A percentile compares a stretch with the other conserved stretches of the same genome.
Evolutionary conservation across 2,888 invertebrate species (phyloP).

Genomic region (Onthophagus sagittarius): DNA sequence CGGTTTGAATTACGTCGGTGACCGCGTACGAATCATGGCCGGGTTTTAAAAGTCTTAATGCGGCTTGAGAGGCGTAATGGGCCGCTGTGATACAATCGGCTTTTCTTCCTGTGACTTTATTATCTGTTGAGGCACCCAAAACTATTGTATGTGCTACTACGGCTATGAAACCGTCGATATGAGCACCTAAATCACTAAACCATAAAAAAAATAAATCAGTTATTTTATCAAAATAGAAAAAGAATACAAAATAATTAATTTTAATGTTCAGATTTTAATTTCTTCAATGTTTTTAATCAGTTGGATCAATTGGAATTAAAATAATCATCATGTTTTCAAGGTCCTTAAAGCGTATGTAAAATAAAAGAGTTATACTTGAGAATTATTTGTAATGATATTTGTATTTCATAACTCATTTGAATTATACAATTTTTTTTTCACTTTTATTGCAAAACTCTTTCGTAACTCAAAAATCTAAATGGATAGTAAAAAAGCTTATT

Average conservation of each 20-base stretch:
- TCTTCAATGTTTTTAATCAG: slow-evolving; percentile 27
- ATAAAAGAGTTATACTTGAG: too few species aligned
- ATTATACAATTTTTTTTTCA: too few species aligned
- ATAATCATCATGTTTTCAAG: slow-evolving; percentile 9
- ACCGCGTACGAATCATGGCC: slow-evolving; percentile 88
- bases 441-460: too few species aligned
- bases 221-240: background rate
- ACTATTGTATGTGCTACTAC: slow-evolving; percentile 95
- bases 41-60: slow-evolving; percentile 85
- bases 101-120: slow-evolving; percentile 77
- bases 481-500: too few species aligned
- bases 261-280: slow-evolving; percentile 13
- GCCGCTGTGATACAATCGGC: slow-evolving; percentile 96
- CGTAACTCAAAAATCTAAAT: too few species aligned
- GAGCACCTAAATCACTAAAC: slow-evolving; percentile 91
- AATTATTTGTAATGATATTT: too few species aligned
- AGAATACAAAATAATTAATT: background rate
- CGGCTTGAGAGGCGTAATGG: slow-evolving; percentile 92
- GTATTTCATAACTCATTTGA: too few species aligned
- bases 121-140: slow-evolving; percentile 72
- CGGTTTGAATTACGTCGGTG: slow-evolving; percentile 89
- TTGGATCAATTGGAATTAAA: slow-evolving; percentile 38
- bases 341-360: too few species aligned
- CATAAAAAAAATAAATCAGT: slow-evolving; percentile 21
- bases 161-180: slow-evolving; percentile 98